Evolutionary conservation across 2,113 vertebrate genomes (phyloP), one percentile per base, ranked within the genome.

Genomic region (Pheucticus melanocephalus): DNA sequence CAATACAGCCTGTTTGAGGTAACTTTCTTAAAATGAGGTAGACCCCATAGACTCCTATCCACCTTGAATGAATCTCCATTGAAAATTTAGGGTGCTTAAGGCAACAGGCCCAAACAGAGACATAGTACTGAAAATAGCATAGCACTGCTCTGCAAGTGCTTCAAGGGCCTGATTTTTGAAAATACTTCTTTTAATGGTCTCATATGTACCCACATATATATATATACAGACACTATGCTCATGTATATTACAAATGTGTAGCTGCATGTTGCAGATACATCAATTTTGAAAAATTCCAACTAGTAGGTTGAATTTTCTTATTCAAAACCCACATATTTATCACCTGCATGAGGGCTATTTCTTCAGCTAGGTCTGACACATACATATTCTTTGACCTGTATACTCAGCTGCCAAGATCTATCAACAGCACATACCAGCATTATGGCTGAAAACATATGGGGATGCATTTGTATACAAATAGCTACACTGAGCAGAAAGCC

Each of bases 401-500:
- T 45, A 70, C 22, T 70, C 92, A 97, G 94, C 94, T 96, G 95
- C 88, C 72, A 86, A 90, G 47, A 64, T 92, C 93, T 75, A 73
- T 92, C 90, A 95, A 40, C 72, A 84, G 22, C 20, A 20, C 92
- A 91, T 94, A 87, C 84, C 89, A 80, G 27, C 64, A 76, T 86
- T 86, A 82, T 84, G 64, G 85, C 75, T 82, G 66, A 93, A 92
- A 96, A 72, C 82, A 88, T 88, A 90, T 77, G 95, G 75, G 42
- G 82, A 73, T 86, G 64, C 15, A 56, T 90, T 83, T 94, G 33
- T 95, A 11, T 88, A 80, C 85, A 77, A 85, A 83, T 91, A 96
- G 63, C 84, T 90, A 14, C 39, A 44, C 39, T 54, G 64, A 92
- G 75, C 63, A 90, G 90, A 95, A 96, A 97, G 91, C 35, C 92